phyloP scores from a whole-genome alignment of 2,888 invertebrate species.

The Papilio elwesi region DNA sequence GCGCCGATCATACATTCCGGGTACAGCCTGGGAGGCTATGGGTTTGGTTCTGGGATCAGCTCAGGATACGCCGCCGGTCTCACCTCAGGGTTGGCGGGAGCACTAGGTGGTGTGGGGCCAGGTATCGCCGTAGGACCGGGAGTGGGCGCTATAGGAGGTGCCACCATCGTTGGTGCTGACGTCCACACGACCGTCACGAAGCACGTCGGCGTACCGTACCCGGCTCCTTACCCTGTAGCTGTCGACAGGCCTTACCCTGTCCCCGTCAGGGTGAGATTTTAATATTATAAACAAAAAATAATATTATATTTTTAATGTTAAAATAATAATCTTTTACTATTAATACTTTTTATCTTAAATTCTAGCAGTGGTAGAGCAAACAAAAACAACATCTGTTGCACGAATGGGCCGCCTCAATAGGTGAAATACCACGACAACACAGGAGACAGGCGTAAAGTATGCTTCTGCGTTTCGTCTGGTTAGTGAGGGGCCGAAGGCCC shows the following conservation, averaged over 20 bases:
- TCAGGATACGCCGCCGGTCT: constrained; percentile 46
- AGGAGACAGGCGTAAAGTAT: too few relatives aligned
- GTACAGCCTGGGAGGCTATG: constrained; percentile 50
- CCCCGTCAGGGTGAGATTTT: constrained; percentile 66
- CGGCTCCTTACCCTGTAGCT: constrained; percentile 78
- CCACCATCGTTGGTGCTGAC: constrained; percentile 72
- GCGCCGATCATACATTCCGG: constrained; percentile 48
- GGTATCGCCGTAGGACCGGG: constrained; percentile 42
- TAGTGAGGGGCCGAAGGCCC: too few relatives aligned
- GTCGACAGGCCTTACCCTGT: constrained; percentile 78
- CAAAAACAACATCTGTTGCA: too few relatives aligned
- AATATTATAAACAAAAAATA: neutral
- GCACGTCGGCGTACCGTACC: constrained; percentile 78
- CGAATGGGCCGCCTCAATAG: too few relatives aligned
- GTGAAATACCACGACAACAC: too few relatives aligned
- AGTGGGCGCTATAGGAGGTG: constrained; percentile 50
- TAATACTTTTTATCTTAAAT: too few relatives aligned
- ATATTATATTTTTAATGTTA: too few relatives aligned
- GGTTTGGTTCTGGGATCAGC: constrained; percentile 47
- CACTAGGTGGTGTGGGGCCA: constrained; percentile 27
- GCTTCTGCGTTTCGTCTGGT: too few relatives aligned
- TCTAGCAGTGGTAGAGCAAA: too few relatives aligned
- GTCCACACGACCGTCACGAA: constrained; percentile 80
- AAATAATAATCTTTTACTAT: too few relatives aligned
- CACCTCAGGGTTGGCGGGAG: constrained; percentile 41